phyloP scores from a whole-genome alignment of 2,797 vertebrate genomes.

The Masticophis lateralis region DNA sequence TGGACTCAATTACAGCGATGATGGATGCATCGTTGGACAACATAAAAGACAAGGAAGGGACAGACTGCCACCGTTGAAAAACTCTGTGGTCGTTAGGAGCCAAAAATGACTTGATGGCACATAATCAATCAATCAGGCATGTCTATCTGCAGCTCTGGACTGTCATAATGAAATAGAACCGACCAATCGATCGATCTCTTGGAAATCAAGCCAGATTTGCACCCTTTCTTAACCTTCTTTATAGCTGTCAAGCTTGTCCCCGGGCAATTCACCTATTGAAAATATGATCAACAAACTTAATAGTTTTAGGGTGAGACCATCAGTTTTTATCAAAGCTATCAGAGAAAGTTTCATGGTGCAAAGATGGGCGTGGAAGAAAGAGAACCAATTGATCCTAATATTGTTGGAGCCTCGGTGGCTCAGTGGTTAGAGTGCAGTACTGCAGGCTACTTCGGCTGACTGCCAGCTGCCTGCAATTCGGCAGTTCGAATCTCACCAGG shows the following conservation, averaged over 20 bases:
- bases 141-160: neutral
- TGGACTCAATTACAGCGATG: neutral
- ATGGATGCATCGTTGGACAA: neutral
- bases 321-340: neutral
- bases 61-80: neutral
- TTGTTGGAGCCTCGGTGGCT: too few species aligned
- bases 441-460: too few species aligned
- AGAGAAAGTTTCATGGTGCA: neutral
- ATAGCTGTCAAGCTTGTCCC: neutral
- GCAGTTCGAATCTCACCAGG: too few species aligned
- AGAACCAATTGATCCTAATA: neutral
- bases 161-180: neutral
- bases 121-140: neutral
- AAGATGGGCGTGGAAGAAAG: neutral
- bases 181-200: neutral
- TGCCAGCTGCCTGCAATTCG: too few species aligned
- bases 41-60: neutral
- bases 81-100: neutral
- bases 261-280: neutral
- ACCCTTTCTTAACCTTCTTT: neutral
- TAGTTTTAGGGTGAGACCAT: neutral
- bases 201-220: neutral
- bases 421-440: too few species aligned
- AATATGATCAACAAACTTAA: neutral
- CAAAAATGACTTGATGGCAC: neutral